Evolutionary conservation across 2,888 invertebrate species (phyloP).

Genomic region (Pristionchus fissidentatus): DNA sequence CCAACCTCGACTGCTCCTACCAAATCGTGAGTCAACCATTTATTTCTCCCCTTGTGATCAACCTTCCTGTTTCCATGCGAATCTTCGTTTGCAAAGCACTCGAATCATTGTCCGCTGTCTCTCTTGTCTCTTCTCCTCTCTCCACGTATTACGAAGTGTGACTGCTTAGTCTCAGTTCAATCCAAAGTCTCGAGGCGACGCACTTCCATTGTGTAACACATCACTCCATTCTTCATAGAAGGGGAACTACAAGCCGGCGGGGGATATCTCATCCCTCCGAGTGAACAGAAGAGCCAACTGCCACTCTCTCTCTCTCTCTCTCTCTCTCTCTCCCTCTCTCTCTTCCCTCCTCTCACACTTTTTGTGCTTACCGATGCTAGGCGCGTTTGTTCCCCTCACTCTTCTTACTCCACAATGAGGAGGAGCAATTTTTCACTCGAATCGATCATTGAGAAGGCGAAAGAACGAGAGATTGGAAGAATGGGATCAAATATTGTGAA

Average conservation of each 20-base stretch:
- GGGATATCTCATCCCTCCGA: no score
- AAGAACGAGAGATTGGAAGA: slow-evolving; percentile 33
- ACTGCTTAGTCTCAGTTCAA: slow-evolving; percentile 20
- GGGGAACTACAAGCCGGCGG: slow-evolving; percentile 20
- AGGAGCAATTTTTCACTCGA: slow-evolving; percentile 18
- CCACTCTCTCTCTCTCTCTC: slow-evolving; percentile 22
- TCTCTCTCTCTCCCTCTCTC: no score
- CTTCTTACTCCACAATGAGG: slow-evolving; percentile 12
- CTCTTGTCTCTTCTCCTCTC: slow-evolving; percentile 12
- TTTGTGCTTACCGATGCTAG: slow-evolving; percentile 43
- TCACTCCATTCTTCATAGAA: slow-evolving; percentile 29
- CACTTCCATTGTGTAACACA: slow-evolving; percentile 25
- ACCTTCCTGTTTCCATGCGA: slow-evolving; percentile 43
- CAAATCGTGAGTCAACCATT: slow-evolving; percentile 43
- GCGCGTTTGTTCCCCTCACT: slow-evolving; percentile 28
- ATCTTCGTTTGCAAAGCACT: slow-evolving; percentile 47
- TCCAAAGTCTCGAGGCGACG: slow-evolving; percentile 22
- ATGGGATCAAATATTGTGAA: slow-evolving; percentile 23
- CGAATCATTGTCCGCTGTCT: slow-evolving; percentile 21
- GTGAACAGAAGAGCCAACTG: slow-evolving; percentile 33
- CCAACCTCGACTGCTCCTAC: not conserved
- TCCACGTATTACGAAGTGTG: slow-evolving; percentile 41
- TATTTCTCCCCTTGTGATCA: slow-evolving; percentile 51
- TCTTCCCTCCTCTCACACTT: slow-evolving; percentile 15
- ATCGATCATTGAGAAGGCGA: slow-evolving; percentile 17